Percentiles rank a stretch among this genome's conserved stretches.
phyloP scores from a whole-genome alignment of 2,888 invertebrate species.

The Himalopsyche kuldschensis region DNA sequence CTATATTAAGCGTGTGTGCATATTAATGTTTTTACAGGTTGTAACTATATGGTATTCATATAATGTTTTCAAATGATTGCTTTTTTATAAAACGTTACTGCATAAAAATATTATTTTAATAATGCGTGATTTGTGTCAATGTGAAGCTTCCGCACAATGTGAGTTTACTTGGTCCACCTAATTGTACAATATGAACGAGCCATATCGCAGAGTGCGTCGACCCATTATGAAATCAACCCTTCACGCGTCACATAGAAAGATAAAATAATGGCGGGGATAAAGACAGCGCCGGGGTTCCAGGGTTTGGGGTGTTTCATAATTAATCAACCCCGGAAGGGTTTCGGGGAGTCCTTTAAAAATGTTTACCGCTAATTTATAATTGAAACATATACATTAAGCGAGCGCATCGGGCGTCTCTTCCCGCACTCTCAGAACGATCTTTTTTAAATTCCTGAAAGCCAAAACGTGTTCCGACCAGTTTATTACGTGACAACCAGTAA shows the following conservation, averaged over 20 bases:
- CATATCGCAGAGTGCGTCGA: conserved; percentile 15
- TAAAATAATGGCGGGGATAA: conserved; percentile 36
- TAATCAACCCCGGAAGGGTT: conserved; percentile 35
- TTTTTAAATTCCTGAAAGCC: conserved; percentile 10
- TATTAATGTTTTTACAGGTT: no score
- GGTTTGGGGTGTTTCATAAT: conserved; percentile 32
- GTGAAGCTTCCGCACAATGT: no score
- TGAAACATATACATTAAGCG: conserved; percentile 26
- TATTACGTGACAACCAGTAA: background rate
- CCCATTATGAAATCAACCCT: conserved; percentile 32
- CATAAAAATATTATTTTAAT: no score
- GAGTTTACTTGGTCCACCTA: background rate
- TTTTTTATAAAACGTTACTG: no score
- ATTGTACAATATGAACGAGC: background rate
- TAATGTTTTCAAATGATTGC: no score
- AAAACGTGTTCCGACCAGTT: conserved; percentile 3
- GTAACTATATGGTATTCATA: no score
- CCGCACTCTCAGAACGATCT: background rate
- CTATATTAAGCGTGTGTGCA: no score
- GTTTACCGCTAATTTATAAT: conserved; percentile 38
- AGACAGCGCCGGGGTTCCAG: conserved; percentile 20
- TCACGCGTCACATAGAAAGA: conserved; percentile 28
- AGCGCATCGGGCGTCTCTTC: background rate
- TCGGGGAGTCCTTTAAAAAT: conserved; percentile 33
- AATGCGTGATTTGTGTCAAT: no score